Base-by-base conservation (phyloP, 1,140 invertebrate species). In the Leguminivora glycinivorella region DNA sequence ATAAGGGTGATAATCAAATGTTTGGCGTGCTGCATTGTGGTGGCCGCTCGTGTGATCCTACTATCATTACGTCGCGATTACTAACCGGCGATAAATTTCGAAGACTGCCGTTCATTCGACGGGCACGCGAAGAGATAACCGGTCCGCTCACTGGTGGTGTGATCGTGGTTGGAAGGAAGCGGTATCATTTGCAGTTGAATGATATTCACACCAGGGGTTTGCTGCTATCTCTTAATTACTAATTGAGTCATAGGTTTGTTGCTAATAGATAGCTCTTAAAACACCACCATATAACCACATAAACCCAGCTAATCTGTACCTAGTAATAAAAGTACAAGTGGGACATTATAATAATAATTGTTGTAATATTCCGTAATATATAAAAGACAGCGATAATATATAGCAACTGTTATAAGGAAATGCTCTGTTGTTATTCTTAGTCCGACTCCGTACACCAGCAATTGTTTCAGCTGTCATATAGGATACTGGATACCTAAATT, bases 91-190 rank as follows among this genome's bases (percentile, higher is more conserved):
- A 85, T 85, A 88, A 82, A 85, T 85, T 82, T 83, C 78, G 82
- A 88, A 83, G 84, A 85, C 84, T 83, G 81, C 81, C 83, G 77
- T 81, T 77, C 85, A 88, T 81, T 82, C 86, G 79, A 72, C 76
- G 76, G 80, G 75, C 85, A 88, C 84, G 84, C 84, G 81, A 79
- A 71, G 40, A 69, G 83, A 88, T 87, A 90, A 84, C 74, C 75
- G 72, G 78, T 83, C 81, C 81, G 81, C 81, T 76, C 80, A 79
- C 72, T 78, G 75, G 79, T 76, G 76, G 72, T 79, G 69, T 76
- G 81, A 89, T 88, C 87, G 87, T 81, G 82, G 75, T 67, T 81
- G 77, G 75, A 77, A 81, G 82, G 72, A 77, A 67, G 56, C 70
- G 72, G 78, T 71, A 89, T 82, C 82, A 84, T 75, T 78, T 73